Evolutionary conservation across 2,888 invertebrate species (phyloP), one percentile per base, ranked within the genome.

Genomic region (Apotomis turbidana): DNA sequence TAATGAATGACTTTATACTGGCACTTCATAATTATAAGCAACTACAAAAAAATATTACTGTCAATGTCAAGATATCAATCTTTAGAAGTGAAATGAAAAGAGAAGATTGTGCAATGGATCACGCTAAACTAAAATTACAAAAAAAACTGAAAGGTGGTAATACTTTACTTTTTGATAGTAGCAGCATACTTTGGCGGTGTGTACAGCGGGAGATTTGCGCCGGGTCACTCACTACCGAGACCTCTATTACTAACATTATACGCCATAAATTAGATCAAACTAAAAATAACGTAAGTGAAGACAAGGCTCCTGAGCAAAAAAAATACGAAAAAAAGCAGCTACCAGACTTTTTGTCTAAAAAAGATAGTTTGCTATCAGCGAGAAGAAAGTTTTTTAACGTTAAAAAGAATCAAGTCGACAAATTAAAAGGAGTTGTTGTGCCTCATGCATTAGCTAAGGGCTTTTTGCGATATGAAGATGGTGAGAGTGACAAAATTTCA

Each of bases 381-480:
- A 61, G 61, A 61, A 61, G 61, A 49, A 61, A 27, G 27, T 49
- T 61, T 27, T 27, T 61, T 27, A 61, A 61, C 49, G 49, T 61
- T 49, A 49, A 49, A 27, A 61, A 61, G 61, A 46, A 5, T 49
- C 5, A 12, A 4, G 3, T 61, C 27, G 12, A 49, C 46, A 61
- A 1, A 61, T 5, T 61, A 49, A 9, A 61, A 49, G 61, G 49
- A 10, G 36, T 61, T 12, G 27, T 49, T 27, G 49, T 61, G 49
- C 61, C 61, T 49, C 27, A 61, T 46, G 49, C 61, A 49, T 27
- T 61, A 49, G 61, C 27, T 49, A 49, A 51, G 27, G 49, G 49
- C 49, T 61, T 61, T 49, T 61, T 61, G 46, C 15, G 27, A 49
- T 49, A 49, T 61, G 61, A 61, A 61, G 15, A 61, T 61, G 61